Evolutionary conservation across 2,797 vertebrate genomes (phyloP), one percentile per base, ranked within the genome.

Genomic region (Propithecus perrieri): DNA sequence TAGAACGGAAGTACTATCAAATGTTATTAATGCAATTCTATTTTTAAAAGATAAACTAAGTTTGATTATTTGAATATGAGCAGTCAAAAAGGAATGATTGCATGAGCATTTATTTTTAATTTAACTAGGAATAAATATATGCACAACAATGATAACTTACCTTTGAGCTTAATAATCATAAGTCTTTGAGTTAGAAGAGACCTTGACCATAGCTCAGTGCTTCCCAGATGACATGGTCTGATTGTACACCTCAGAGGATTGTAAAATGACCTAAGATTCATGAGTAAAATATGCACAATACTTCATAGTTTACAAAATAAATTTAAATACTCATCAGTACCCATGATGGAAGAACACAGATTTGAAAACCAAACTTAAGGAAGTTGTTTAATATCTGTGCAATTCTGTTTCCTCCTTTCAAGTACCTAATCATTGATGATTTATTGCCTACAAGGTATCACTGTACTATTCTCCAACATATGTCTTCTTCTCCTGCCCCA

Each of bases 41-140:
- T 92, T 97, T 96, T 96, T 84, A 87, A 96, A 93, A 95, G 67
- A 74, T 91, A 91, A 97, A 88, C 95, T 96, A 92, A 93, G 7
- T 92, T 86, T 95, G 75, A 91, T 95, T 81, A 94, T 79, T 94
- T 96, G 46, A 96, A 75, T 67, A 61, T 50, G 38, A 79, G 10
- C 38, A 76, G 24, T 93, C 48, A 78, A 35, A 94, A 90, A 83
- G 13, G 53, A 92, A 67, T 50, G 41, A 81, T 88, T 75, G 1
- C 22, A 48, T 74, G 71, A 91, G 71, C 18, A 18, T 85, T 93
- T 94, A 69, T 55, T 87, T 97, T 96, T 87, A 89, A 95, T 90
- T 88, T 81, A 84, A 74, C 15, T 55, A 74, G 30, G 28, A 96
- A 95, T 89, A 93, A 65, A 83, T 92, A 69, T 33, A 74, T 41